A percentile compares a stretch with the other conserved stretches of the same genome.
Conservation (phyloP, 2,888 invertebrate genomes). For the Nemapogon koenigi region DNA sequence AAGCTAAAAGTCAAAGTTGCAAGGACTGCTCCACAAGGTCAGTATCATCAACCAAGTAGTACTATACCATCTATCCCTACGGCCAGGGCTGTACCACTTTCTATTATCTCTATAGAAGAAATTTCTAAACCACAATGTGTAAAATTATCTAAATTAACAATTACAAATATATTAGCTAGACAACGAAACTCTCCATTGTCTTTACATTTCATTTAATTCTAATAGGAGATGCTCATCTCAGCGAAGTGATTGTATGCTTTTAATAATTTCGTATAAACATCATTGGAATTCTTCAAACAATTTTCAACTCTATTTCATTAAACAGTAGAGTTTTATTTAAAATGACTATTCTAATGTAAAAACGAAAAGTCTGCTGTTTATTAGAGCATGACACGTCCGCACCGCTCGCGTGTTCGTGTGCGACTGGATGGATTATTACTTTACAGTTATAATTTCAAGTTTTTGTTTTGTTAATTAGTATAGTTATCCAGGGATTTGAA, state of each 20-base stretch:
- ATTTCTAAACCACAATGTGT: too few species aligned
- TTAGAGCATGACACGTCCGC: slow-evolving; percentile 50
- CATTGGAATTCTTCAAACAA: slow-evolving; percentile 22
- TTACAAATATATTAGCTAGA: too few species aligned
- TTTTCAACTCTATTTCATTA: slow-evolving; percentile 22
- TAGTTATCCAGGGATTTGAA: too few species aligned
- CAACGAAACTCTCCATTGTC: slow-evolving; percentile 47
- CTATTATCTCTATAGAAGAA: too few species aligned
- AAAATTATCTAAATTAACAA: too few species aligned
- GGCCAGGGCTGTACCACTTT: too few species aligned
- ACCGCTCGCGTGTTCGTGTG: slow-evolving; percentile 36
- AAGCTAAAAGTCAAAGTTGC: slow-evolving; percentile 37
- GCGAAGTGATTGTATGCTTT: slow-evolving; percentile 36
- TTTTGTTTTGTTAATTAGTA: too few species aligned
- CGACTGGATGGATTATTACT: slow-evolving; percentile 52
- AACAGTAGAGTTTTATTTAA: slow-evolving; percentile 30
- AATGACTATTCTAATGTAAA: slow-evolving; percentile 30
- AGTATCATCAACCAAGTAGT: slow-evolving; percentile 25
- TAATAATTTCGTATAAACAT: slow-evolving; percentile 29
- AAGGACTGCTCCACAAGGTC: slow-evolving; percentile 52
- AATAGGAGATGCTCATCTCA: slow-evolving; percentile 31
- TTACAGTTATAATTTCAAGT: slow-evolving; percentile 36
- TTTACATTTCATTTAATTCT: slow-evolving; percentile 43
- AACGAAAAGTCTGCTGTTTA: slow-evolving; percentile 51
- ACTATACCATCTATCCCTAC: not conserved